Base-by-base conservation (phyloP, 2,888 invertebrate genomes). In the Drosophila mettleri region DNA sequence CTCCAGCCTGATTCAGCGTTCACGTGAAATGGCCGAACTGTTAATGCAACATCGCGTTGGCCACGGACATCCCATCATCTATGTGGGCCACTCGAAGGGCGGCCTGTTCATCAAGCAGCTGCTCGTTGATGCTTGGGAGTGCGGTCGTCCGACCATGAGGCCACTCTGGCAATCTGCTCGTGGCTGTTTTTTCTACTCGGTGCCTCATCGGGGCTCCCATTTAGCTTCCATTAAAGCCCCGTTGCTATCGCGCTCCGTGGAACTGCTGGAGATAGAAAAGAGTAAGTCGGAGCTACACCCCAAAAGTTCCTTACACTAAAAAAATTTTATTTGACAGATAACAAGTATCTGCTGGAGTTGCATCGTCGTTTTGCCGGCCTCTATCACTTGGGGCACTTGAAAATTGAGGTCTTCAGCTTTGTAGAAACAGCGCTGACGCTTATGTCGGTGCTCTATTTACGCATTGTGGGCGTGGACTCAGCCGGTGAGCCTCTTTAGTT, bases 91-190 rank as follows among this genome's bases (percentile, higher is more conserved):
- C 78, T 98, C 97, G 1, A 97, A 98, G 92, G 98, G 98, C 5
- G 98, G 97, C 0, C 92, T 98, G 0, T 95, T 96, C 79, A 95
- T 97, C 22, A 98, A 98, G 89, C 95, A 97, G 91, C 95, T 97
- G 57, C 94, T 97, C 45, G 94, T 95, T 31, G 94, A 95, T 92
- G 94, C 93, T 48, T 93, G 93, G 91, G 93, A 93, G 76, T 93
- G 93, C 48, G 93, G 93, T 0, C 76, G 92, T 0, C 87, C 91
- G 8, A 90, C 92, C 45, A 89, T 93, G 54, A 89, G 89, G 7
- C 92, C 92, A 1, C 91, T 95, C 0, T 95, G 94, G 93, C 78
- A 90, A 0, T 93, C 93, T 29, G 94, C 95, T 8, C 93, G 93
- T 6, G 95, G 94, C 0, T 94, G 96, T 69, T 94, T 97, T 93